Conservation (phyloP, 2,113 vertebrate species). For the Anarrhichthys ocellatus region DNA sequence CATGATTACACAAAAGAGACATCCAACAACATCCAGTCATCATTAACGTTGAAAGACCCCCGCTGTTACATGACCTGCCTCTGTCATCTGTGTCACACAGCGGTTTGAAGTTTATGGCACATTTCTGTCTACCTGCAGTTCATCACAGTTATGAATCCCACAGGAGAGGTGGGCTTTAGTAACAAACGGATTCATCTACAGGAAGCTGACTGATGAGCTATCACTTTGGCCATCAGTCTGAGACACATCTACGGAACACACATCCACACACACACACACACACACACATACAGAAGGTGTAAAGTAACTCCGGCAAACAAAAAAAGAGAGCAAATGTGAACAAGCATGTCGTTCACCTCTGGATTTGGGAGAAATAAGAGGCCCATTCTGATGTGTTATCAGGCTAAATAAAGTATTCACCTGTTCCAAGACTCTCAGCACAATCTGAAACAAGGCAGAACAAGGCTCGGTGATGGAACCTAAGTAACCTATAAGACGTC, state of each 20-base stretch:
- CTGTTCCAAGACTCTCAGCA: not conserved
- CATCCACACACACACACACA: too few relatives aligned
- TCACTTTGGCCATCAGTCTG: constrained; percentile 3
- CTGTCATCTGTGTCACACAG: not conserved
- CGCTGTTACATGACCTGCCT: not conserved
- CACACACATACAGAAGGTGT: too few relatives aligned
- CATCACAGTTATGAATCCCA: not conserved
- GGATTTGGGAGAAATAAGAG: not conserved
- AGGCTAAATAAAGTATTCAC: not conserved
- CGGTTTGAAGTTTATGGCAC: not conserved
- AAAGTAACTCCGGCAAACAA: not conserved
- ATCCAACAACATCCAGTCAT: not conserved
- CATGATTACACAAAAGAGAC: constrained; percentile 13
- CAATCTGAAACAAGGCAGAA: not conserved
- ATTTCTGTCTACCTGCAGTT: not conserved
- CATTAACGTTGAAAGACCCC: not conserved
- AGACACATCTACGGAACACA: not conserved
- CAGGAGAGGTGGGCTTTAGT: not conserved
- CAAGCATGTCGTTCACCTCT: not conserved
- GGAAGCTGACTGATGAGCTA: not conserved
- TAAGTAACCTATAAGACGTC: not conserved
- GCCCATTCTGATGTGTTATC: too few relatives aligned
- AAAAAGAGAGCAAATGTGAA: not conserved
- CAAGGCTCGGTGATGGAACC: not conserved
- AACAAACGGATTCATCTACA: not conserved